Evolutionary conservation across 1,140 invertebrate species (phyloP), one percentile per base, ranked within the genome.

Genomic region (Drosophila oshimai): DNA sequence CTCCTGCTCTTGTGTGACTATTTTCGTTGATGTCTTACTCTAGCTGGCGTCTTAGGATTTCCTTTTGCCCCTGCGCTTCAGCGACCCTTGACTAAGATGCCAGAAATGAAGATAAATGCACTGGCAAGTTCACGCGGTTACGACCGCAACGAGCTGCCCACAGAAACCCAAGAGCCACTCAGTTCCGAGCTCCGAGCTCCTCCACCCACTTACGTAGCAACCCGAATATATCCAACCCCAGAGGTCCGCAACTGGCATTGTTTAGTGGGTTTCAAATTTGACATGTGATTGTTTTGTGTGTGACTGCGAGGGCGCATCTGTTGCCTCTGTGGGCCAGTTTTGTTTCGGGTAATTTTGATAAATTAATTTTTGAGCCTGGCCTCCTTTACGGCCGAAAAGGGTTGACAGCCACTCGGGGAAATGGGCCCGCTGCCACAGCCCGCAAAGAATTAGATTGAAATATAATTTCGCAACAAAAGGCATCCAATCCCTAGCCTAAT

Each of bases 41-140:
- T 54, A 58, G 78, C 46, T 54, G 50, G 78, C 73, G 42, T 72
- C 78, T 77, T 64, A 72, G 47, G n/a, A 17, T 31, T 29, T 33
- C 45, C 67, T 42, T 58, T 57, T 53, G 12, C 24, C 22, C n/a
- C 37, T 31, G 24, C 41, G 74, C 69, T 74, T 55, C 50, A 68
- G 60, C 62, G 62, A 71, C 31, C 70, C 64, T 71, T 67, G 64
- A 71, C 77, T 80, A 75, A 70, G 41, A 62, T 57, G 34, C 61
- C 60, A 34, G 77, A 87, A 86, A 86, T 86, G 81, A 86, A 86
- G 81, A 86, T 86, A 86, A 86, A 86, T 86, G 81, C 81, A 86
- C 76, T 86, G 64, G 73, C 24, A 87, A 86, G 81, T 81, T 87
- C 81, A 81, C 81, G 73, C 73, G 81, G 62, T 60, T 74, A 74